Conservation (phyloP, 2,888 invertebrate species). For the Lordiphosa fenestrarum region DNA sequence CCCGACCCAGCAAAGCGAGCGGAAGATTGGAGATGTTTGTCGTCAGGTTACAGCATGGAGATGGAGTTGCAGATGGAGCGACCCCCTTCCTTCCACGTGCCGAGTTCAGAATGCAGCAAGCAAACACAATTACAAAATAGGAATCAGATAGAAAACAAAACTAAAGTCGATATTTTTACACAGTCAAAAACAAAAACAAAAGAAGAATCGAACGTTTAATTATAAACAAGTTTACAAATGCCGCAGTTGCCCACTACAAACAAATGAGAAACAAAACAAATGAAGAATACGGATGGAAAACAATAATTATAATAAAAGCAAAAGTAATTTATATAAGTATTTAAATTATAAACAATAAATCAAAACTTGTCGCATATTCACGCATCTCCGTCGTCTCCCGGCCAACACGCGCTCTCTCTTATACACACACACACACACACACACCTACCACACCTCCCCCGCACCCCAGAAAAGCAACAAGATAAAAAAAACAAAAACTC, state of each 20-base stretch:
- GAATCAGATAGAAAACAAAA: conserved; percentile 51
- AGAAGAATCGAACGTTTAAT: conserved; percentile 51
- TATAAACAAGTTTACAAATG: conserved; percentile 70
- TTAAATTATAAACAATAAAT: conserved; percentile 70
- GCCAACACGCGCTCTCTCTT: conserved; percentile 24
- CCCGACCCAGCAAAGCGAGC: conserved; percentile 11
- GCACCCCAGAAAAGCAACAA: conserved; percentile 27
- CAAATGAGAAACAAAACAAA: conserved; percentile 30
- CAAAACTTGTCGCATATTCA: conserved; percentile 65
- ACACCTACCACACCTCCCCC: conserved; percentile 6
- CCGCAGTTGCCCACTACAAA: conserved; percentile 72
- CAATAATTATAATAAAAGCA: conserved; percentile 71
- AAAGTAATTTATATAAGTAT: conserved; percentile 68
- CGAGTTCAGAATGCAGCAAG: conserved; percentile 37
- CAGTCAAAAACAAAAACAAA: conserved; percentile 44
- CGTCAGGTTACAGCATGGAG: not conserved
- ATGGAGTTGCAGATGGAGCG: not conserved
- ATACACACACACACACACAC: conserved; percentile 12
- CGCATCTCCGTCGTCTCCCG: conserved; percentile 20
- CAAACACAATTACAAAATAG: conserved; percentile 48
- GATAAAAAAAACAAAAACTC: conserved; percentile 43
- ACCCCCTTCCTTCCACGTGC: conserved; percentile 3
- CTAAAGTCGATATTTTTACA: conserved; percentile 67
- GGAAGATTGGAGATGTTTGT: conserved; percentile 5
- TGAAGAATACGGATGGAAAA: conserved; percentile 34